These are phyloP conservation scores for Apodemia zela DNA, from an alignment of 2,888 invertebrate genomes.

Conservation along the genomic window DNA sequence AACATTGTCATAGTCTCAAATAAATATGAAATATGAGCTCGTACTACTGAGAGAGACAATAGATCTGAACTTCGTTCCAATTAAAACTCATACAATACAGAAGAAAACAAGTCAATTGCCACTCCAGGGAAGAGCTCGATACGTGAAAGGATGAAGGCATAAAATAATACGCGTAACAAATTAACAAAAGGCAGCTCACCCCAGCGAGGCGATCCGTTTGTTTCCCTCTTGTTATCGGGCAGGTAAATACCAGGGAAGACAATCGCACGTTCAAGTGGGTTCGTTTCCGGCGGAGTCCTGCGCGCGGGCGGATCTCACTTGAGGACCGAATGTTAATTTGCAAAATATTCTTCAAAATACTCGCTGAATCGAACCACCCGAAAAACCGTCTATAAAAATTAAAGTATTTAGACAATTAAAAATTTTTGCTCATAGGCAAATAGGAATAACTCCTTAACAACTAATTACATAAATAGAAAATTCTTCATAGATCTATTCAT, in stretches of 20 bases:
- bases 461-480: too few relatives aligned
- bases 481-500: too few relatives aligned
- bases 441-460: too few relatives aligned
- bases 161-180: conserved; percentile 22
- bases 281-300: neutral
- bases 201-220: conserved; percentile 26
- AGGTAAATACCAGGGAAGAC: conserved; percentile 14
- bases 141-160: conserved; percentile 8
- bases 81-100: conserved; percentile 31
- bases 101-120: conserved; percentile 30
- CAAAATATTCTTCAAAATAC: too few relatives aligned
- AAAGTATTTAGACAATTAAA: too few relatives aligned
- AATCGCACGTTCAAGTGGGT: neutral
- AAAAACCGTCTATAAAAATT: too few relatives aligned
- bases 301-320: neutral
- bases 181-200: conserved; percentile 28
- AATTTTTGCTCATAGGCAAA: too few relatives aligned
- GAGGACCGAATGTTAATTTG: too few relatives aligned
- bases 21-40: too few relatives aligned
- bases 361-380: too few relatives aligned
- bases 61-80: conserved; percentile 31
- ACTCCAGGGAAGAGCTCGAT: conserved; percentile 14
- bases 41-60: too few relatives aligned
- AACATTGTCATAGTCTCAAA: too few relatives aligned
- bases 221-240: conserved; percentile 26